Conservation (phyloP, 2,113 vertebrate species). For the Desmodus rotundus region DNA sequence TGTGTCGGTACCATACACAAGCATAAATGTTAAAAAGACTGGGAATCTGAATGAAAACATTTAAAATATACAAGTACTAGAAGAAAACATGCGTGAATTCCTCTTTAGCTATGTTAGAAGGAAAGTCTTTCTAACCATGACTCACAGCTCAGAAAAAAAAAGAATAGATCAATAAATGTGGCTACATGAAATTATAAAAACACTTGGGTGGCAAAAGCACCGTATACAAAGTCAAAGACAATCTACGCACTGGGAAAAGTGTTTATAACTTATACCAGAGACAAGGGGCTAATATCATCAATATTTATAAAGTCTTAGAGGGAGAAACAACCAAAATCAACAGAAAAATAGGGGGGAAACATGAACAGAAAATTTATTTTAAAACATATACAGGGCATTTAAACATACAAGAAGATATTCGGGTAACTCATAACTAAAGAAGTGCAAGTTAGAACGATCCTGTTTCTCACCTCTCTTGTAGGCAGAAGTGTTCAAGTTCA, state of each 20-base stretch:
- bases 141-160: not conserved
- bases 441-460: not conserved
- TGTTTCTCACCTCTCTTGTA: not conserved
- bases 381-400: not conserved
- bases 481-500: not conserved
- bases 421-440: constrained; percentile 11
- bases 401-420: not conserved
- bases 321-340: not conserved
- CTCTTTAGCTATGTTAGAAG: not conserved
- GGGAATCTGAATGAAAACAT: not conserved
- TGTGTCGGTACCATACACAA: not conserved
- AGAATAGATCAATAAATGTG: not conserved
- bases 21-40: not conserved
- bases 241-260: not conserved
- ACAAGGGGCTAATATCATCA: not conserved
- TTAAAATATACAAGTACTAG: not conserved
- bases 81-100: not conserved
- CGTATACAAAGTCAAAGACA: not conserved
- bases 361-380: not conserved
- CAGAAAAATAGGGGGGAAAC: not conserved
- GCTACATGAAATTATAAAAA: not conserved
- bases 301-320: constrained; percentile 14
- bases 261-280: not conserved
- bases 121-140: not conserved
- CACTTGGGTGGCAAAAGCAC: not conserved